phyloP scores from a whole-genome alignment of 2,888 invertebrate genomes.

The Drosophila anomelani region DNA sequence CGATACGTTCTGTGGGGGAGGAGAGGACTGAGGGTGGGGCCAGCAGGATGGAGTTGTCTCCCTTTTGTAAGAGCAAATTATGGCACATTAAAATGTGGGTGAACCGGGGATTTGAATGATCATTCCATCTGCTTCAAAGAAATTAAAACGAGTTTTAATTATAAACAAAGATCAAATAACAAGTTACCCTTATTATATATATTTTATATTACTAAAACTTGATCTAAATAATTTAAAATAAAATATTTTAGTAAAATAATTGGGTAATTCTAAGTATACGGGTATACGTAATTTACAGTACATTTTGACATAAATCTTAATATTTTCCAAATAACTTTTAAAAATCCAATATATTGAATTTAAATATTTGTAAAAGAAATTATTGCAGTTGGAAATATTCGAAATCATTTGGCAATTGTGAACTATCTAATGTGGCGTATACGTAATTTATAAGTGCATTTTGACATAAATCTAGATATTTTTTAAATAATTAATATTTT shows the following conservation, averaged over 20 bases:
- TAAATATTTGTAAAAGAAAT: neutral
- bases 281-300: neutral
- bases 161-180: neutral
- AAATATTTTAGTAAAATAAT: neutral
- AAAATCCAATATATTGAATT: neutral
- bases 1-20: neutral
- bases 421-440: neutral
- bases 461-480: neutral
- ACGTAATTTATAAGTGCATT: neutral
- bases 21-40: neutral
- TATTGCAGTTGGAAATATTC: neutral
- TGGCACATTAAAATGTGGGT: conserved; percentile 9
- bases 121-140: neutral
- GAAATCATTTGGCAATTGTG: neutral
- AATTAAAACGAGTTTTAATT: neutral
- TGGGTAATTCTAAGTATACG: neutral
- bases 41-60: neutral
- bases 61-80: neutral
- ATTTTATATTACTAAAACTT: neutral
- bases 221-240: neutral
- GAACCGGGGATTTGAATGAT: neutral
- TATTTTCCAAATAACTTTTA: neutral
- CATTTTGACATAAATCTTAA: neutral
- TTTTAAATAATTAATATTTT: neutral
- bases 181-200: neutral